A percentile compares a stretch with the other conserved stretches of the same genome.
phyloP scores from a whole-genome alignment of 2,797 vertebrate genomes.

The Myotis myotis region DNA sequence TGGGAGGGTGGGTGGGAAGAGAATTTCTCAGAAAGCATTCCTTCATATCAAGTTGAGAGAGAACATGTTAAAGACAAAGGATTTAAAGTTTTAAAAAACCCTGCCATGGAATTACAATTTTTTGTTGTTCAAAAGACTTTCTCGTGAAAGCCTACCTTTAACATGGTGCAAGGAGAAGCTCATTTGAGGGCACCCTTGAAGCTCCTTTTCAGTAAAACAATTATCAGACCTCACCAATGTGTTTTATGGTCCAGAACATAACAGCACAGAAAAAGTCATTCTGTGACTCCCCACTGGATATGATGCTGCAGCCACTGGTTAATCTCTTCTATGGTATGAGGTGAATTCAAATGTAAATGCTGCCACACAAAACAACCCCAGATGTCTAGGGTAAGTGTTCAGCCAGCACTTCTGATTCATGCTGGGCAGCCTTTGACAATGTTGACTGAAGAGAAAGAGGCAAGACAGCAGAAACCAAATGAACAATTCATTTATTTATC shows the following conservation, averaged over 20 bases:
- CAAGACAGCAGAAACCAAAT: background rate
- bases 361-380: background rate
- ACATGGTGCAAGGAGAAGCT: background rate
- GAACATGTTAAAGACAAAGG: background rate
- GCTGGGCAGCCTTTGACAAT: background rate
- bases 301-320: background rate
- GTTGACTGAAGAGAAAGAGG: background rate
- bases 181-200: background rate
- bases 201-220: background rate
- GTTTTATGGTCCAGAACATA: background rate
- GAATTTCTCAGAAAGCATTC: background rate
- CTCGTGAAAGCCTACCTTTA: background rate
- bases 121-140: background rate
- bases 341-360: slow-evolving; percentile 57
- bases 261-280: background rate
- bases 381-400: background rate
- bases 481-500: background rate
- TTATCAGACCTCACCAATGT: background rate
- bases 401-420: background rate
- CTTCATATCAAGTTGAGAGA: background rate
- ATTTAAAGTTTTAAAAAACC: background rate
- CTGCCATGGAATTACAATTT: background rate
- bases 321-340: background rate
- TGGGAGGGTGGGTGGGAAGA: background rate
- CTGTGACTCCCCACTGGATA: background rate